Evolutionary conservation across 2,113 vertebrate genomes (phyloP).

Genomic region (Aplodontia rufa): DNA sequence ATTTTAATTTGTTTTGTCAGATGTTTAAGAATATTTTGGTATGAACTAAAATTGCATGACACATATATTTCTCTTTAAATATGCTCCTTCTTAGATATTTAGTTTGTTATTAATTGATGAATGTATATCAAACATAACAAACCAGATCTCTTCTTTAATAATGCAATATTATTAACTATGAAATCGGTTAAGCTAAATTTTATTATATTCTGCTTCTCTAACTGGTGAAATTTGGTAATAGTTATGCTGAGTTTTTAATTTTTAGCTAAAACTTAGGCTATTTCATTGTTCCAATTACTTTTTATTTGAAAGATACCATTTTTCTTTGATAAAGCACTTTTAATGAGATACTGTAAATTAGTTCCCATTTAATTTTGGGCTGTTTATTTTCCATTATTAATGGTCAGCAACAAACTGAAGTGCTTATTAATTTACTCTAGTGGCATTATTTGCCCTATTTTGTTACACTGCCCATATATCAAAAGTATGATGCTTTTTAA

Average conservation of each 20-base stretch:
- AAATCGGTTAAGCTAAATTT: conserved; percentile 42
- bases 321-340: conserved; percentile 67
- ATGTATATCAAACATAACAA: background rate
- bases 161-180: conserved; percentile 55
- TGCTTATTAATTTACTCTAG: conserved; percentile 47
- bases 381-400: conserved; percentile 32
- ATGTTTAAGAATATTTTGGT: background rate
- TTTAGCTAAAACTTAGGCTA: conserved; percentile 67
- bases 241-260: conserved; percentile 43
- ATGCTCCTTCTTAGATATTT: background rate
- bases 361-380: conserved; percentile 52
- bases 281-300: conserved; percentile 66
- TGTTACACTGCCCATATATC: background rate
- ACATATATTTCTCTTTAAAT: background rate
- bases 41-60: background rate
- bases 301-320: conserved; percentile 59
- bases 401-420: background rate
- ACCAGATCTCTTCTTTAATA: conserved; percentile 23
- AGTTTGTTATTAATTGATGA: conserved; percentile 28
- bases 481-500: background rate
- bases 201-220: conserved; percentile 51
- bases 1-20: background rate
- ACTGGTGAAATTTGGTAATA: conserved; percentile 25
- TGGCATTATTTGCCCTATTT: conserved; percentile 5
- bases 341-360: conserved; percentile 62